A percentile compares a stretch with the other conserved stretches of the same genome.
Evolutionary conservation across 53 echinoderm and acorn worm genomes (phyloP).

Genomic region (Echinometra lucunter): DNA sequence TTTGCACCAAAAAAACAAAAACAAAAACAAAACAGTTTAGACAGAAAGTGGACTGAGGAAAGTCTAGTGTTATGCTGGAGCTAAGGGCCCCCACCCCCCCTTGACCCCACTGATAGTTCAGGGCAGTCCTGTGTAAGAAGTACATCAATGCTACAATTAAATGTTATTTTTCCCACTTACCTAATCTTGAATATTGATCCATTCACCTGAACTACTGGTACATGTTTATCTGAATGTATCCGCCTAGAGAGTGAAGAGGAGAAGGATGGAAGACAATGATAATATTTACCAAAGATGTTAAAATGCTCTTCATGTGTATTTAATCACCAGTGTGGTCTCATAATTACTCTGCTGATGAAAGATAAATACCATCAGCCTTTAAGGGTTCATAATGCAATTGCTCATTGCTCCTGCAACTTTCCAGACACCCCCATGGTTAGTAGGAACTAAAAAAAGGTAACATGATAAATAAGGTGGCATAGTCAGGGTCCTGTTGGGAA

Average conservation of each 20-base stretch:
- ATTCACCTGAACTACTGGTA: neutral
- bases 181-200: neutral
- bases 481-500: neutral
- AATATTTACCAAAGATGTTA: neutral
- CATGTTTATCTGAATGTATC: neutral
- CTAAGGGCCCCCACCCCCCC: too few species aligned
- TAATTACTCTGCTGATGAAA: neutral
- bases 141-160: too few species aligned
- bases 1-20: too few species aligned
- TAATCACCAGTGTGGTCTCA: conserved; percentile 8
- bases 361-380: neutral
- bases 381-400: neutral
- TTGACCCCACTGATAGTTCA: too few species aligned
- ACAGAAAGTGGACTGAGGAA: too few species aligned
- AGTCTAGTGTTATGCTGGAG: too few species aligned
- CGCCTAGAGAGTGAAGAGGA: neutral
- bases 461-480: neutral
- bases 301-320: neutral
- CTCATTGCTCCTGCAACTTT: neutral
- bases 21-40: too few species aligned
- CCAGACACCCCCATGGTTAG: neutral
- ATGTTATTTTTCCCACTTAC: neutral
- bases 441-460: neutral
- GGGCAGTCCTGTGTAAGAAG: too few species aligned
- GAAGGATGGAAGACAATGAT: neutral